Conservation (phyloP, 1,140 invertebrate species). For the Dreissena rostriformis region DNA sequence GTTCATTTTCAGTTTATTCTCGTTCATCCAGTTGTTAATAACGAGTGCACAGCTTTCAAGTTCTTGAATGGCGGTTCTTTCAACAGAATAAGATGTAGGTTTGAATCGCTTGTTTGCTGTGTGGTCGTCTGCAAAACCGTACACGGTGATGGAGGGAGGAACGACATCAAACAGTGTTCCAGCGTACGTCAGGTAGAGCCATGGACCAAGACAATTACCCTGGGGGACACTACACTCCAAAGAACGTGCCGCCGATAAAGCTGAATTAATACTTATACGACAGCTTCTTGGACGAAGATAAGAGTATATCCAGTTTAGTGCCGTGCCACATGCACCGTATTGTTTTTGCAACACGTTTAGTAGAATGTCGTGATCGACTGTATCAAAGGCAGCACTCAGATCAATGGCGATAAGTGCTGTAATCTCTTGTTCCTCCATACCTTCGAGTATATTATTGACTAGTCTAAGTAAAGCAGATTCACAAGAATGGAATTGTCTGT, state of each 20-base stretch:
- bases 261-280: neutral
- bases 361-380: constrained; percentile 6
- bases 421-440: too few species aligned
- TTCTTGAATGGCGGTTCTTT: neutral
- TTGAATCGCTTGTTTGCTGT: constrained; percentile 2
- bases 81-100: neutral
- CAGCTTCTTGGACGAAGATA: constrained; percentile 2
- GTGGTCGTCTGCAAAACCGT: constrained; percentile 19
- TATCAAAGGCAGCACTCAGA: too few species aligned
- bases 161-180: constrained; percentile 12
- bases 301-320: neutral
- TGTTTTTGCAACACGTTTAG: neutral
- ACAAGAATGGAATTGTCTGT: too few species aligned
- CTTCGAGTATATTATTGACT: too few species aligned
- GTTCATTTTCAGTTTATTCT: neutral
- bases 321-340: neutral
- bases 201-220: neutral
- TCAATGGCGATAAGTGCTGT: too few species aligned
- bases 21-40: constrained; percentile 24
- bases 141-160: neutral
- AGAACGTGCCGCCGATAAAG: neutral
- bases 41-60: neutral
- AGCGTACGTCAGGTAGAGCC: neutral
- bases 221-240: neutral
- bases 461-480: too few species aligned